These are phyloP conservation scores for Mayetiola destructor DNA, from an alignment of 2,888 invertebrate species.

Conservation along the genomic window DNA sequence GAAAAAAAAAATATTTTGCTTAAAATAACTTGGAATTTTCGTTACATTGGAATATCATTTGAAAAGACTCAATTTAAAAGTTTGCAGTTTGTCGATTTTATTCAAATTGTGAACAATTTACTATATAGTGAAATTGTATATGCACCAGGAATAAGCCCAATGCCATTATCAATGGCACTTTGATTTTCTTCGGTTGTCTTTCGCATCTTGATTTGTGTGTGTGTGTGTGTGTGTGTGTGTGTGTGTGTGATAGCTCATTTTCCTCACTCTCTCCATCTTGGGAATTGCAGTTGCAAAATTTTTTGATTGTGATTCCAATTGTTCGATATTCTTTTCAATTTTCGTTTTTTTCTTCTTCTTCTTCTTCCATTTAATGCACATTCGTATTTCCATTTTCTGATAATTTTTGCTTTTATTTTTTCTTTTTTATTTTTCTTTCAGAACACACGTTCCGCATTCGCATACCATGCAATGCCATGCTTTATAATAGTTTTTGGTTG, in stretches of 20 bases:
- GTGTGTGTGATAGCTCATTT: neutral
- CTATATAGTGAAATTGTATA: neutral
- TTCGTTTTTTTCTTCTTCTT: neutral
- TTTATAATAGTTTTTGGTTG: conserved; percentile 3
- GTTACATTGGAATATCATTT: conserved; percentile 2
- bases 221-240: neutral
- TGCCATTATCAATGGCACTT: conserved; percentile 1
- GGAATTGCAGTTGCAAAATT: no score
- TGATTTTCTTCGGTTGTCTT: neutral
- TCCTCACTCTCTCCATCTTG: neutral
- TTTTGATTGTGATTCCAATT: no score
- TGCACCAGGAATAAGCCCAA: no score
- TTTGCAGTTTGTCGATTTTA: conserved; percentile 9
- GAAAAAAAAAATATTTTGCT: no score
- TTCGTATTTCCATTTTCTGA: neutral
- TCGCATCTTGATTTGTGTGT: neutral
- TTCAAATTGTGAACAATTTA: no score
- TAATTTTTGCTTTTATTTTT: neutral
- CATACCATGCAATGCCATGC: neutral
- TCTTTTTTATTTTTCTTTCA: neutral
- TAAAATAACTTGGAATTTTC: neutral
- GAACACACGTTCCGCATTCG: neutral
- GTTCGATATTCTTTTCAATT: neutral
- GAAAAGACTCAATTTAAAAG: conserved; percentile 1
- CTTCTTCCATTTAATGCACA: neutral